A percentile compares a stretch with the other conserved stretches of the same genome.
phyloP scores from a whole-genome alignment of 2,113 vertebrate genomes.

The Peromyscus polionotus region DNA sequence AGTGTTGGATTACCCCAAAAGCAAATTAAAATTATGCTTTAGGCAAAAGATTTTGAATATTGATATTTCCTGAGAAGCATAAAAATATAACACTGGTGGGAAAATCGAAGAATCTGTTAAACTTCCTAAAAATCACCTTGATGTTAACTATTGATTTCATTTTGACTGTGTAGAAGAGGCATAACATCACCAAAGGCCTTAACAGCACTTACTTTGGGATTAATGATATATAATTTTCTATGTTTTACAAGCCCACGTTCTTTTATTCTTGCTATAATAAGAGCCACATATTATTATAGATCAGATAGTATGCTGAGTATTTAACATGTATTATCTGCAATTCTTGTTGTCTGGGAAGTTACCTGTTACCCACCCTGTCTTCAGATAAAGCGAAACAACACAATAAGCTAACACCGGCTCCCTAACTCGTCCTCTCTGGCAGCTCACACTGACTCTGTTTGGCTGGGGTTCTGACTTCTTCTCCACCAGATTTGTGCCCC shows the following conservation, averaged over 20 bases:
- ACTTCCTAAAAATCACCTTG: conserved; percentile 37
- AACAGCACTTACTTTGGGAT: background rate
- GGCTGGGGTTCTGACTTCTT: background rate
- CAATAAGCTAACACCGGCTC: background rate
- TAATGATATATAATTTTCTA: conserved; percentile 7
- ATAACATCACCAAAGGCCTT: background rate
- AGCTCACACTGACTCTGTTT: background rate
- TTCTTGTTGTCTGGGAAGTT: background rate
- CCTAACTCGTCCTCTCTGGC: background rate
- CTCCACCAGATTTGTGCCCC: background rate
- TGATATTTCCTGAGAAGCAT: conserved; percentile 62
- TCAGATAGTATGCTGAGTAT: background rate
- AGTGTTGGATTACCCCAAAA: conserved; percentile 39
- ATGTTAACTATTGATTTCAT: conserved; percentile 39
- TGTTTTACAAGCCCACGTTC: background rate
- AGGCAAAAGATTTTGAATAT: conserved; percentile 55
- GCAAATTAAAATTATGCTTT: conserved; percentile 68
- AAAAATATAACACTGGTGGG: background rate
- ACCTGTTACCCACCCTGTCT: background rate
- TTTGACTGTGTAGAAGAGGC: background rate
- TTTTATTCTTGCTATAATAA: conserved; percentile 41
- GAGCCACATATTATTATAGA: background rate
- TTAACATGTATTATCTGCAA: background rate
- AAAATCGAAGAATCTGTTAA: conserved; percentile 58
- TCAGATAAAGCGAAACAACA: background rate